phyloP scores from a whole-genome alignment of 2,888 invertebrate genomes.

The Phymatocera aterrima region DNA sequence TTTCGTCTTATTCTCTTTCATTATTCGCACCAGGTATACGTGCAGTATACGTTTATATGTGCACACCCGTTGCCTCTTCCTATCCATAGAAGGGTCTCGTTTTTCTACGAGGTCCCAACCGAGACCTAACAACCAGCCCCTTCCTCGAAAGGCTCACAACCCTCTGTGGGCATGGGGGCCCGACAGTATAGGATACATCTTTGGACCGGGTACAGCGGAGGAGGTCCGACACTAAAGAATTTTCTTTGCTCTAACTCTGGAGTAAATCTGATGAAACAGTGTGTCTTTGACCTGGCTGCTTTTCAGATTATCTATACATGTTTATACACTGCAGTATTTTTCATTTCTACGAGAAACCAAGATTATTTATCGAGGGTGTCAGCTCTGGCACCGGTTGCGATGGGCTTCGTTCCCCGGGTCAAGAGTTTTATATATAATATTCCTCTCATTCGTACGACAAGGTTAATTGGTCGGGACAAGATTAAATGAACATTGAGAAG shows the following conservation, averaged over 20 bases:
- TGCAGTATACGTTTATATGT: conserved; percentile 7
- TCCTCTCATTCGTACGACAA: background rate
- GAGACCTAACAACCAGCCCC: conserved; percentile 27
- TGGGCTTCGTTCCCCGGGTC: background rate
- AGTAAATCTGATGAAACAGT: conserved; percentile 2
- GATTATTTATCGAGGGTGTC: background rate
- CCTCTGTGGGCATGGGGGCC: conserved; percentile 37
- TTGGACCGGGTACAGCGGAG: background rate
- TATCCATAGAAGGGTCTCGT: conserved; percentile 42
- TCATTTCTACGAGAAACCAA: background rate
- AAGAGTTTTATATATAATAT: background rate
- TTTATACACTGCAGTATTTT: too few relatives aligned
- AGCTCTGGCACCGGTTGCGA: background rate
- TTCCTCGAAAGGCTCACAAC: conserved; percentile 32
- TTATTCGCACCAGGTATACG: conserved; percentile 26
- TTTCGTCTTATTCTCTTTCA: conserved; percentile 20
- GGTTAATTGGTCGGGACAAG: conserved; percentile 38
- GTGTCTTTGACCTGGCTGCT: background rate
- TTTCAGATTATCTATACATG: background rate
- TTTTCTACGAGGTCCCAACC: conserved; percentile 5
- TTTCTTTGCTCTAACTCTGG: background rate
- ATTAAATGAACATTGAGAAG: conserved; percentile 24
- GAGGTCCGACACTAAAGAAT: conserved; percentile 21
- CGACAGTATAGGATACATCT: conserved; percentile 19
- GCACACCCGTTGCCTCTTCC: conserved; percentile 21